Evolutionary conservation across 2,888 invertebrate species (phyloP), one percentile per base, ranked within the genome.

Genomic region (Conomelus anceps): DNA sequence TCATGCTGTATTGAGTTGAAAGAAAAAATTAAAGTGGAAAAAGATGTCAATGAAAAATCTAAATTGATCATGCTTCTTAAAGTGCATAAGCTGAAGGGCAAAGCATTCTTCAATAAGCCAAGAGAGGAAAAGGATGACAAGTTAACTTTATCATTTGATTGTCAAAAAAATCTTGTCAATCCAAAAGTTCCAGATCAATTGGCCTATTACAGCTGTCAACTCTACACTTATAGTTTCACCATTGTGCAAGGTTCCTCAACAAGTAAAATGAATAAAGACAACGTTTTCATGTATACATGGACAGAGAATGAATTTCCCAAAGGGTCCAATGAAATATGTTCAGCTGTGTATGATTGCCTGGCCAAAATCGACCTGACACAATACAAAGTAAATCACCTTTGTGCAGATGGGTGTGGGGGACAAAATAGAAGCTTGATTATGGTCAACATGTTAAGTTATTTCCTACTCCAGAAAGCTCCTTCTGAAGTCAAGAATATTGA

Each of bases 131-230:
- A 87, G 29, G 89, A 87, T 63, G 89, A 87, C 20, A 87, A 87
- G n/a, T n/a, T n/a, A n/a, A n/a, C n/a, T n/a, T 23, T 89, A 34
- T 89, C 89, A 41, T 89, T 89, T 63, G 89, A 89, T 34, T 89
- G 89, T 63, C n/a, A 89, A 24, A 89, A 89, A 86, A 34, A 89
- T 89, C 89, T 91, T 41, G 88, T 89, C 6, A 86, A 92, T 7
- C 92, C 92, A 6, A 92, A 92, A 89, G 90, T 92, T 23, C 85
- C 41, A 84, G 89, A 89, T 23, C 86, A 89, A 89, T 63, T 34
- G 86, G 87, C 87, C 22, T 89, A 87, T 87, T 89, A 89, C 84
- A 89, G 89, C 29, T 41, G 86, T 63, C 89, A 89, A 87, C 63
- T 89, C 24, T 89, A 89, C 26, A 89, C 87, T 22, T 89, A 63